Base-by-base conservation (phyloP, 2,797 vertebrate genomes). In the Etheostoma perlongum region DNA sequence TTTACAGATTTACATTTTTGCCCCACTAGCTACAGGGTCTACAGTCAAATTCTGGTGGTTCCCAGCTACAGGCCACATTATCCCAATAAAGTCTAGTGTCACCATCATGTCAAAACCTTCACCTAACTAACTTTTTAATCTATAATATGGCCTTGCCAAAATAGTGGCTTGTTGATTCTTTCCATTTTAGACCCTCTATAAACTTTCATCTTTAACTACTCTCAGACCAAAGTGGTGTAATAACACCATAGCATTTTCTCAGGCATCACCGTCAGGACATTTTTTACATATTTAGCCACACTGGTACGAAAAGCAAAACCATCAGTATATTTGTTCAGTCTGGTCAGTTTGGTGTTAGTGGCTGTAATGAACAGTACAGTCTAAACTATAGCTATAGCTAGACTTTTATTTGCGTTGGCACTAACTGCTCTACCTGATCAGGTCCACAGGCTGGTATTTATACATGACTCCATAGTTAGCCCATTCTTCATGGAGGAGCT, bases 401-500 rank as follows among this genome's bases (percentile, higher is more conserved):
- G 4, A 54, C 19, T 25, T 47, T 16, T 21, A 9, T 13, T 15
- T 23, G 13, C 48, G 12, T 48, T 44, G 33, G 14, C 6, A 25
- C 4, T n/a, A 1, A 60, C 13, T 67, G 6, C 7, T 63, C 18
- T 96, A 99, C 98, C 98, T 97, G 94, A 99, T 98, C 79, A 99
- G 96, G 88, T 99, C 95, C 81, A 98, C 95, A 58, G 98, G 98
- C 83, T 99, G 98, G 94, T 97, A 98, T 92, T 99, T 99, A 92
- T 97, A 96, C 95, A 99, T 99, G 21, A 93, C 97, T 90, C 98
- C 96, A 0, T 99, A 99, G 94, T 97, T 96, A 12, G 98, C 98
- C 98, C 98, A 99, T 92, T 99, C 98, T 88, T 90, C 96, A 92
- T 98, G 97, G 48, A 99, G 95, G 88, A 98, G 71, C 98, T 99